A percentile compares a stretch with the other conserved stretches of the same genome.
Conservation (phyloP, 1,140 invertebrate genomes). For the Drosophila eugracilis region DNA sequence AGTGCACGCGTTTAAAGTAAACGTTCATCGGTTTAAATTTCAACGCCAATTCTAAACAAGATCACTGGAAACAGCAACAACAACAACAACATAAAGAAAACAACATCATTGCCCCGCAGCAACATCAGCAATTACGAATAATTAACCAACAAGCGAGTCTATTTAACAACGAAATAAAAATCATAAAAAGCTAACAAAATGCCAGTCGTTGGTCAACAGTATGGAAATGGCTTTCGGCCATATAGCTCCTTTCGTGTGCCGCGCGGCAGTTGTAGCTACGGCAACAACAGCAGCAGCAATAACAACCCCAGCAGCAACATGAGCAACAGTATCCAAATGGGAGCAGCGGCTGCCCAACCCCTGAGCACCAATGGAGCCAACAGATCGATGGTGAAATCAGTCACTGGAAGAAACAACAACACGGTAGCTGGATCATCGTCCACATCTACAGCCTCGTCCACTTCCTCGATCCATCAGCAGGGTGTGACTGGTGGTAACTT, state of each 20-base stretch:
- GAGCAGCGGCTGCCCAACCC: slow-evolving; percentile 33
- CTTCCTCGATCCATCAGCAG: slow-evolving; percentile 63
- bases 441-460: slow-evolving; percentile 66
- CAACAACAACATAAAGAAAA: slow-evolving; percentile 1
- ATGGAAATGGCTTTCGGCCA: slow-evolving; percentile 73
- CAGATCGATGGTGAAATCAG: slow-evolving; percentile 41
- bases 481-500: slow-evolving; percentile 47
- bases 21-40: slow-evolving; percentile 72
- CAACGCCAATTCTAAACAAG: slow-evolving; percentile 52
- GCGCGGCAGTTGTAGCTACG: slow-evolving; percentile 62
- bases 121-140: slow-evolving; percentile 54
- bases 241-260: slow-evolving; percentile 83
- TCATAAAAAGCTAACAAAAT: slow-evolving; percentile 72
- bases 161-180: slow-evolving; percentile 47
- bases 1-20: slow-evolving; percentile 72
- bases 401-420: slow-evolving; percentile 49
- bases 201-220: slow-evolving; percentile 82
- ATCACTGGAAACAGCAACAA: slow-evolving; percentile 25
- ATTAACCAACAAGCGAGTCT: slow-evolving; percentile 41
- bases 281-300: slow-evolving; percentile 16
- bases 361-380: slow-evolving; percentile 51
- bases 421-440: slow-evolving; percentile 37
- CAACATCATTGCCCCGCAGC: slow-evolving; percentile 17
- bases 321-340: slow-evolving; percentile 9
- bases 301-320: slow-evolving; percentile 28